Base-by-base conservation (phyloP, 92 coral and sea anemone species). In the Actinostola sp. region DNA sequence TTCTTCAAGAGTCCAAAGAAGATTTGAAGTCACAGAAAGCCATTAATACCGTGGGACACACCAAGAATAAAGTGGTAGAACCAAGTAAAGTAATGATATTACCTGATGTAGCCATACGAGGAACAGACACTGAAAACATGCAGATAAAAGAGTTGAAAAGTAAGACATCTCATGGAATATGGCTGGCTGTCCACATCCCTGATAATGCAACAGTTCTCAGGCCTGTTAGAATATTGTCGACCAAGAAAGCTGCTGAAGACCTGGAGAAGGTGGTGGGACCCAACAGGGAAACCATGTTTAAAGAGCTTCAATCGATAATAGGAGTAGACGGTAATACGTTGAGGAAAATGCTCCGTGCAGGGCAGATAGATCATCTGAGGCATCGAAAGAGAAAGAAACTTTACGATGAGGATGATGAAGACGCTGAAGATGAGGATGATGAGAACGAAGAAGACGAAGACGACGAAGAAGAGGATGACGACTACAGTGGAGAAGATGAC, bases 141-240 rank as follows among this genome's bases (percentile, higher is more conserved):
- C 97, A 92, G 72, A 85, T 95, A 6, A 92, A 95, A 70, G 97
- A 95, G 64, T 82, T 95, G 15, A 73, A 86, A 19, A 93, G 91
- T 55, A 77, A 84, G 67, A 62, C 73, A 11, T 71, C 88, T 12
- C 76, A 79, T 1, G 93, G 91, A 20, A 83, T 89, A 63, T 95
- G 99, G 99, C 69, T 92, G 42, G 99, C 99, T 17, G 97, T 95
- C 29, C 99, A 95, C 70, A 95, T 95, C 45, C 99, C 99, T 20
- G 99, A 95, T 62, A 86, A 83, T 36, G 75, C 84, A 62, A 84
- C 85, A 10, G 61, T 63, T 33, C 85, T 75, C 6, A 70, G 78
- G 23, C 81, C 88, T 4, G 61, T 91, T 33, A 90, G 71, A 76
- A 84, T 91, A n/a, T 26, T 91, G 20, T 77, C 92, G 10, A 82